Base-by-base conservation (phyloP, 2,797 vertebrate genomes). In the Pseudomugil gertrudae region DNA sequence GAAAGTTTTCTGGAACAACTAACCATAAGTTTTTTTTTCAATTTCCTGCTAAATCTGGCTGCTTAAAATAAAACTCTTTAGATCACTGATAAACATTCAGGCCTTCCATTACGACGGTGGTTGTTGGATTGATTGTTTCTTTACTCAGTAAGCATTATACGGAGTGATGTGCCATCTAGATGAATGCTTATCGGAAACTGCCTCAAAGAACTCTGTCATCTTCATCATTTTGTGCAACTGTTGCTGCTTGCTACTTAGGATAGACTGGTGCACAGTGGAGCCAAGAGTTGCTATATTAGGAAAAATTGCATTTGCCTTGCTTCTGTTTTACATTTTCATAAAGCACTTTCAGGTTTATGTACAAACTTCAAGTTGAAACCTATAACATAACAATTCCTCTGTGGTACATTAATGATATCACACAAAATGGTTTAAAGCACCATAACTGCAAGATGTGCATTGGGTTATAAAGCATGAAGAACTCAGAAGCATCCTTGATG, bases 161-260 rank as follows among this genome's bases (percentile, higher is more conserved):
- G 36, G 5, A 40, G 36, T 17, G 36, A 5, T 40, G 36, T 17
- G 36, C 36, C 43, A 45, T 45, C 8, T 45, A 17, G 43, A 40
- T 40, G 4, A 40, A 4, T 17, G 2, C 4, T 17, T 40, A 40
- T 40, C 15, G 17, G 19, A 45, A 45, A 45, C 43, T 45, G 19
- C n/a, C 43, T 45, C 43, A 45, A 71, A 69, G 36, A 40, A 60
- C 52, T 78, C 57, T 55, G 50, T 80, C 79, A 76, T 27, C 73
- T 72, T 85, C 60, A 69, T 83, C 56, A 64, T 78, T 67, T 64
- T 66, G 36, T 69, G 40, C 48, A 82, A 62, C 78, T 71, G 72
- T 57, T 40, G 5, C 67, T 50, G 77, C 69, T 67, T 59, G 69
- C 69, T 50, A 32, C 36, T 58, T 64, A 76, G 66, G 70, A 63